Base-by-base conservation (phyloP, 2,113 vertebrate species). In the Corythornis madagascariensis region DNA sequence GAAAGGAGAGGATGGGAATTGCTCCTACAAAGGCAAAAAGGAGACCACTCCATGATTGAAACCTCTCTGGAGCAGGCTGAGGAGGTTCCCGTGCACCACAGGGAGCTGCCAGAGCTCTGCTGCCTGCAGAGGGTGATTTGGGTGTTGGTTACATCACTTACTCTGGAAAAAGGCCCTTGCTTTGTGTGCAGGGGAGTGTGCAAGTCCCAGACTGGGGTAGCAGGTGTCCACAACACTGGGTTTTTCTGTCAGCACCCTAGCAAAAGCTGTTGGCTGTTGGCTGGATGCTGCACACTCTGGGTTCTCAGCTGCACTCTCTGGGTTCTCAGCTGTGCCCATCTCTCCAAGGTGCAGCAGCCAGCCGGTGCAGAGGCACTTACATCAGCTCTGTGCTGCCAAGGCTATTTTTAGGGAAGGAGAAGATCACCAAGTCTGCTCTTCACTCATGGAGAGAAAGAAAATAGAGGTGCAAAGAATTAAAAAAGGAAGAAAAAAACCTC, bases 321-420 rank as follows among this genome's bases (percentile, higher is more conserved):
- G 53, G 50, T 8, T n/a, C 83, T 16, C 83, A 69, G 78, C 74
- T 77, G 60, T 8, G 70, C 59, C 15, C 86, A 10, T 86, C 47
- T 63, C 59, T 0, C 2, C 2, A 24, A 48, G 60, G 6, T 3
- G 29, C 38, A 88, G 7, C 18, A 31, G 6, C 5, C 29, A 9
- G 69, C 59, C 33, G 56, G 61, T 70, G 52, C 81, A 43, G 19
- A 31, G 52, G 63, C 57, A 3, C 35, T 43, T 29, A 10, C 3
- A 24, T 5, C 66, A 11, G 9, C 9, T 12, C 53, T 21, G 24
- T 53, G 78, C 69, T 83, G 77, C 77, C 81, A 91, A 12, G 63
- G 42, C 15, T 21, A 5, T 61, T 79, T 75, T 31, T 67, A 57
- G 63, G 55, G 57, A 75, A 43, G 63, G 53, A 22, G 33, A 53